Percentiles rank a stretch among this genome's conserved stretches.
Evolutionary conservation across 1,140 invertebrate species (phyloP).

Genomic region (Bombus pascuorum): DNA sequence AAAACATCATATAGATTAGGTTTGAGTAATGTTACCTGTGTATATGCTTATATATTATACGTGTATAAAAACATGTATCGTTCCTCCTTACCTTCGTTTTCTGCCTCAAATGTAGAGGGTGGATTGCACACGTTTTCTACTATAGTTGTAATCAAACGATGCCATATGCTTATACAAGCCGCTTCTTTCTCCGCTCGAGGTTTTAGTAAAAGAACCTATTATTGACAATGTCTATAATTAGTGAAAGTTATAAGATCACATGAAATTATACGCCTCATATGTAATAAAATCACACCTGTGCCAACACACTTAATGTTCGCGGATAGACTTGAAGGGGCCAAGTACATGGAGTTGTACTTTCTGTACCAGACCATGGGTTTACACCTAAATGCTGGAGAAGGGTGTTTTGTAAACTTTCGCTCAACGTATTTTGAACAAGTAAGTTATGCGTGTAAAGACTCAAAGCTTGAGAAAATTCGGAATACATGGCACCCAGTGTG

Average conservation of each 20-base stretch:
- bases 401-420: conserved; percentile 87
- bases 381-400: conserved; percentile 90
- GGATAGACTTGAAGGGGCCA: conserved; percentile 94
- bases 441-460: conserved; percentile 93
- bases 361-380: conserved; percentile 86
- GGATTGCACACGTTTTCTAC: conserved; percentile 90
- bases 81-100: conserved; percentile 85
- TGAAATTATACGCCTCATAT: neutral
- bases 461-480: conserved; percentile 89
- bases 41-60: too few relatives aligned
- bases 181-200: conserved; percentile 93
- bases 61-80: neutral
- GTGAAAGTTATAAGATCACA: neutral
- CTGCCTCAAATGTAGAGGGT: conserved; percentile 82
- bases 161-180: conserved; percentile 95
- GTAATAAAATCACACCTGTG: conserved; percentile 83
- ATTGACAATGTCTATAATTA: neutral
- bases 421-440: conserved; percentile 88
- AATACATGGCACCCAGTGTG: conserved; percentile 88
- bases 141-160: conserved; percentile 92
- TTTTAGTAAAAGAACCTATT: conserved; percentile 89
- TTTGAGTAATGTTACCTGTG: too few relatives aligned
- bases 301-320: conserved; percentile 91
- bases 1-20: neutral
- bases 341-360: conserved; percentile 81